Percentiles rank a stretch among this genome's conserved stretches.
Conservation (phyloP, 2,888 invertebrate species). For the Drosophila lacicola region DNA sequence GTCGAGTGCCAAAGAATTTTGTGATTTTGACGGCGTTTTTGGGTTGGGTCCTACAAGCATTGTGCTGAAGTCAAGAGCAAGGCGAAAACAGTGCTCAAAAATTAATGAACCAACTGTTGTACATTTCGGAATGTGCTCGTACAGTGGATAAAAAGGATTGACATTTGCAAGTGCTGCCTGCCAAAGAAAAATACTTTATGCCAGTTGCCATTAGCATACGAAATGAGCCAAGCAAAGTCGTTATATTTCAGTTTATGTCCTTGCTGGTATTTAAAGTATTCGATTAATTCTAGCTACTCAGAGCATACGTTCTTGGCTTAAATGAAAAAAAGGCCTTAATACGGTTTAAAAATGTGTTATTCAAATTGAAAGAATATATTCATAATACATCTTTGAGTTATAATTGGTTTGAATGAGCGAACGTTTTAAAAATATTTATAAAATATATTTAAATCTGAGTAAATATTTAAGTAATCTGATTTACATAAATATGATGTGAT, state of each 20-base stretch:
- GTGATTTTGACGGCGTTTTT: slow-evolving; percentile 23
- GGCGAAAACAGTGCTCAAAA: slow-evolving; percentile 54
- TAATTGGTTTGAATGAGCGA: too few relatives aligned
- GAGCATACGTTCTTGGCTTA: too few relatives aligned
- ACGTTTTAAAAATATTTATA: too few relatives aligned
- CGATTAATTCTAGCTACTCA: too few relatives aligned
- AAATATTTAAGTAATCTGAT: too few relatives aligned
- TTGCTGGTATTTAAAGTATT: not conserved
- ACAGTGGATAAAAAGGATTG: slow-evolving; percentile 61
- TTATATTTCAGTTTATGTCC: not conserved
- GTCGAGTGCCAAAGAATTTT: slow-evolving; percentile 47
- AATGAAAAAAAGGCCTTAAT: too few relatives aligned
- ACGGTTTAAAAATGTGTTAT: too few relatives aligned
- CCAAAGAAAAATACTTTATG: slow-evolving; percentile 30
- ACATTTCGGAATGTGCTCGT: slow-evolving; percentile 39
- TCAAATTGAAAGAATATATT: too few relatives aligned
- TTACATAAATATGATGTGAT: too few relatives aligned
- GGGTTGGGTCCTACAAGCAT: slow-evolving; percentile 4
- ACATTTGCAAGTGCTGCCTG: slow-evolving; percentile 53
- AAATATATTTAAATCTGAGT: too few relatives aligned
- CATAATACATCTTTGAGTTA: too few relatives aligned
- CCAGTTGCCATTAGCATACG: slow-evolving; percentile 17
- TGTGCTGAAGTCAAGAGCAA: slow-evolving; percentile 43
- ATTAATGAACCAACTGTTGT: slow-evolving; percentile 76
- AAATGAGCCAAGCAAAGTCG: not conserved